Base-by-base conservation (phyloP, 2,797 vertebrate genomes). In the Propithecus perrieri region DNA sequence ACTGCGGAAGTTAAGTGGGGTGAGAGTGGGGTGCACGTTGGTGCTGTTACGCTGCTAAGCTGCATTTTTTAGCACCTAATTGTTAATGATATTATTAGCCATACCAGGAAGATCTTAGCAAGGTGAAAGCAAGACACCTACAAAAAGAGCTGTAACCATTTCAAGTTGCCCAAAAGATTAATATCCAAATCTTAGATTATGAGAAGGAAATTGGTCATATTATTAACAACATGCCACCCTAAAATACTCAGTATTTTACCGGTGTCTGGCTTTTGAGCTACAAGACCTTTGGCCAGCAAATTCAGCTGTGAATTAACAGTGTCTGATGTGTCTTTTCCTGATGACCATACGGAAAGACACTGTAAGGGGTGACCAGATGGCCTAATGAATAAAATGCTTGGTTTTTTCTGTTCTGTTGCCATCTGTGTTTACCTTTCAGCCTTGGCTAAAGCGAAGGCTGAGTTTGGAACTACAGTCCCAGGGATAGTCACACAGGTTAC, bases 351-450 rank as follows among this genome's bases (percentile, higher is more conserved):
- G 38, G 78, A 87, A 97, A 75, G 85, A 48, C 43, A 65, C 33
- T 11, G 7, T 12, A 8, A 94, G 86, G 71, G 78, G 43, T 86
- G 59, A 91, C 57, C 92, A 97, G 90, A 84, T 94, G 85, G 93
- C 76, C 78, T 96, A 35, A 85, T 85, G 91, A 55, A 88, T 72
- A 11, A 91, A 94, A 61, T 18, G 61, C 38, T 48, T 85, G 33
- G 20, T 48, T 61, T 61, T 69, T 86, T 22, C 55, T 3, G 84
- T 8, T 67, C 67, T 57, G 26, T 46, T 89, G 41, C 50, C 71
- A 38, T n/a, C 92, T 57, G 80, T 89, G 85, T 94, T 96, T 74
- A 63, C 88, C 65, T 79, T 90, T 48, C 48, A 89, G 83, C 69
- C 28, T 38, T 48, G 55, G 74, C n/a, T 50, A 57, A 76, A 91